Conservation (phyloP, 2,797 vertebrate genomes). For the Denticeps clupeoides region DNA sequence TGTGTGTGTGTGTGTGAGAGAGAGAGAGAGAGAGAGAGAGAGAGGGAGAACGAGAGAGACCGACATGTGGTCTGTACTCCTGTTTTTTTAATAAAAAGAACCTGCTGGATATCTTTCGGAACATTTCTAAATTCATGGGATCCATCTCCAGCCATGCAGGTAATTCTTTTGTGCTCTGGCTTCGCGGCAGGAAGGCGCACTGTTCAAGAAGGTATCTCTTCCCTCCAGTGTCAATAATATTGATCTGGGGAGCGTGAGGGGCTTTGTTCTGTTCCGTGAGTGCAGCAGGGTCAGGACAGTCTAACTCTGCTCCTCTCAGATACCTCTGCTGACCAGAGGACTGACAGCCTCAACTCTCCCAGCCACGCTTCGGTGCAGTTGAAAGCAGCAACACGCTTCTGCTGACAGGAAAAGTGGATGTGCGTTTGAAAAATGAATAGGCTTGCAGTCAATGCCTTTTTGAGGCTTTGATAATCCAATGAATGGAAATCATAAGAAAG, state of each 20-base stretch:
- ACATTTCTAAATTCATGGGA: slow-evolving; percentile 5
- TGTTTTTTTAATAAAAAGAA: neutral
- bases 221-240: slow-evolving; percentile 15
- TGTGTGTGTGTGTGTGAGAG: too few relatives aligned
- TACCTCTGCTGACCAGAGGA: neutral
- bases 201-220: neutral
- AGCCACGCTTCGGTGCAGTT: neutral
- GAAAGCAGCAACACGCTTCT: too few relatives aligned
- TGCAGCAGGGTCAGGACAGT: neutral
- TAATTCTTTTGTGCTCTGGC: slow-evolving; percentile 34
- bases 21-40: neutral
- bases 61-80: neutral
- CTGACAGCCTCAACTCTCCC: slow-evolving; percentile 14
- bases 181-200: neutral
- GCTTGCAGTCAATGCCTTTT: too few relatives aligned
- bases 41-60: neutral
- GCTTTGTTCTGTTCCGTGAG: neutral
- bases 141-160: slow-evolving; percentile 18
- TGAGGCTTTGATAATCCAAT: too few relatives aligned
- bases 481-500: too few relatives aligned
- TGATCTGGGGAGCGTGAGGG: slow-evolving; percentile 6
- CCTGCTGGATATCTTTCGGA: slow-evolving; percentile 1
- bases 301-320: neutral
- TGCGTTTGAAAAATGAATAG: too few relatives aligned
- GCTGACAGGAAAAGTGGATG: too few relatives aligned